phyloP scores from a whole-genome alignment of 2,113 vertebrate genomes.

The Casuarius casuarius region DNA sequence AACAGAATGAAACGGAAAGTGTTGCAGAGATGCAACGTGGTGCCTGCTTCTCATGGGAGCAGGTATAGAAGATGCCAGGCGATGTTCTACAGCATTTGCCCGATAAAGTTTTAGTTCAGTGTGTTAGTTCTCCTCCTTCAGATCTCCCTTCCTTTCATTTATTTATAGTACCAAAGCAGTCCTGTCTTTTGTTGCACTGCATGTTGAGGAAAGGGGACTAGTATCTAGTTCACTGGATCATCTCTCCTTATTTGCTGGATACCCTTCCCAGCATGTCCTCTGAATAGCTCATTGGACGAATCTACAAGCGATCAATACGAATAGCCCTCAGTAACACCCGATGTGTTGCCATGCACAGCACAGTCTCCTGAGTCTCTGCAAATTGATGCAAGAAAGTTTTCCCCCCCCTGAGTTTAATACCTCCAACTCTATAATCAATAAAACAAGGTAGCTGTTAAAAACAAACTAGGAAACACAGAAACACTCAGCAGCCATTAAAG shows the following conservation, averaged over 20 bases:
- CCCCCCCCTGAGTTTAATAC: not conserved
- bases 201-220: not conserved
- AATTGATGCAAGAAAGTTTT: not conserved
- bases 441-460: not conserved
- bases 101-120: too few relatives aligned
- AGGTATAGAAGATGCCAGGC: fast-evolving
- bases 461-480: not conserved
- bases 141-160: not conserved
- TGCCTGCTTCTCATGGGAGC: fast-evolving
- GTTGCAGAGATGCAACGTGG: fast-evolving
- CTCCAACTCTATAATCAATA: not conserved
- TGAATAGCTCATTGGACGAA: not conserved
- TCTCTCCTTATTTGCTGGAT: not conserved
- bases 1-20: fast-evolving
- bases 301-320: not conserved
- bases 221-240: too few relatives aligned
- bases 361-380: fast-evolving
- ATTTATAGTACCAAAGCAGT: not conserved
- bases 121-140: not conserved
- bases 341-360: fast-evolving
- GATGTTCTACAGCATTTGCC: fast-evolving
- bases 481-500: not conserved
- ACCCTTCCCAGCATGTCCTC: not conserved
- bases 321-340: not conserved
- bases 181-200: not conserved